phyloP scores from a whole-genome alignment of 2,113 vertebrate species.

The Nannospalax galili region DNA sequence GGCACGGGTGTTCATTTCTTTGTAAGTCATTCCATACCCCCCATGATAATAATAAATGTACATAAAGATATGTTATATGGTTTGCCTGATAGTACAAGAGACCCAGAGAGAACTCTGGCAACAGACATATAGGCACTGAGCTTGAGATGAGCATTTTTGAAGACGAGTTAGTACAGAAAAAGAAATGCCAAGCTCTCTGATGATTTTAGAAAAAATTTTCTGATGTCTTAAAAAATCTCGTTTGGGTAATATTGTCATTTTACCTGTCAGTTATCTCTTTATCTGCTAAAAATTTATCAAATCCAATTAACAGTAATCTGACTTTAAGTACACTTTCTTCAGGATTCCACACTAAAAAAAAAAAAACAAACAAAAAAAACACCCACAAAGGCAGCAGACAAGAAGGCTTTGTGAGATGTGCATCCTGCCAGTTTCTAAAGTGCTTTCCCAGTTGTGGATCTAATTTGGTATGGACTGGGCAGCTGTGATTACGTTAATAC shows the following conservation, averaged over 20 bases:
- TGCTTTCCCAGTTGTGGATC: not conserved
- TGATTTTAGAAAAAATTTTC: conserved; percentile 26
- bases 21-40: too few species aligned
- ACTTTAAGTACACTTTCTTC: not conserved
- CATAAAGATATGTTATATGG: too few species aligned
- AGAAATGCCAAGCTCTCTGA: not conserved
- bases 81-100: too few species aligned
- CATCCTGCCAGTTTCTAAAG: not conserved
- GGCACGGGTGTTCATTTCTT: too few species aligned
- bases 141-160: not conserved
- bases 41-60: too few species aligned
- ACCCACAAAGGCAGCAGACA: not conserved
- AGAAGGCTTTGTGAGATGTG: not conserved
- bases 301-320: not conserved
- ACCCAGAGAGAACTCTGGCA: too few species aligned
- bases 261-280: not conserved
- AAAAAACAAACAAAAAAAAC: too few species aligned
- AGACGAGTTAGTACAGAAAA: not conserved
- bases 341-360: conserved; percentile 40
- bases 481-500: conserved; percentile 28
- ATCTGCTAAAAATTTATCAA: not conserved
- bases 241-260: not conserved
- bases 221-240: not conserved
- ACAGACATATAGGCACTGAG: not conserved
- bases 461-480: not conserved